phyloP scores from a whole-genome alignment of 1,140 invertebrate genomes.

The Drosophila elegans region DNA sequence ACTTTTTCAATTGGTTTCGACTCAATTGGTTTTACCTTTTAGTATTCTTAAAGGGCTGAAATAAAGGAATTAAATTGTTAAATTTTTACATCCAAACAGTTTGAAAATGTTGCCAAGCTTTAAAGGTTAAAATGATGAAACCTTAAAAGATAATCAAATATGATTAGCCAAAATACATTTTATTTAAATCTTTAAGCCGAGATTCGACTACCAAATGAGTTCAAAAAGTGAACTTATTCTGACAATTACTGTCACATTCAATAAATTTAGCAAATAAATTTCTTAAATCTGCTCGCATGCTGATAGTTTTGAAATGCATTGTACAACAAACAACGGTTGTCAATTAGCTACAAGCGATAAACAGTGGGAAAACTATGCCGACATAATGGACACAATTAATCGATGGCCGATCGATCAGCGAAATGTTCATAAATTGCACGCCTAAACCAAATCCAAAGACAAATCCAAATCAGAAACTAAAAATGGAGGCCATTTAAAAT shows the following conservation, averaged over 20 bases:
- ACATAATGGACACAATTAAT: constrained; percentile 42
- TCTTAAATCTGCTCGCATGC: not conserved
- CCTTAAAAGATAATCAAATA: too few species aligned
- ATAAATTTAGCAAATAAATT: not conserved
- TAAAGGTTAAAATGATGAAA: too few species aligned
- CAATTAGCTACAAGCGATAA: constrained; percentile 29
- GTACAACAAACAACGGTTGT: constrained; percentile 10
- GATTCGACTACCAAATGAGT: too few species aligned
- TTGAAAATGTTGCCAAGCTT: too few species aligned
- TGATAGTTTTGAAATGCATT: not conserved
- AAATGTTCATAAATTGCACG: constrained; percentile 41
- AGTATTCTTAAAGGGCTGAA: too few species aligned
- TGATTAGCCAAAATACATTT: too few species aligned
- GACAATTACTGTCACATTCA: not conserved
- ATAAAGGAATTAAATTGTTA: too few species aligned
- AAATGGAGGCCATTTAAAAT: constrained; percentile 65
- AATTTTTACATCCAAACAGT: too few species aligned
- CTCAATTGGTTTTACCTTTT: not conserved
- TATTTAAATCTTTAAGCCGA: too few species aligned
- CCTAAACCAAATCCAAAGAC: constrained; percentile 3
- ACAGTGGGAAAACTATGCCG: constrained; percentile 22
- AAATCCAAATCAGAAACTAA: not conserved
- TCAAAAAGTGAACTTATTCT: not conserved
- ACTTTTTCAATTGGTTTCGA: constrained; percentile 10
- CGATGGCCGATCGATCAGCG: constrained; percentile 35